Evolutionary conservation across 2,888 invertebrate genomes (phyloP).

Genomic region (Drosophila putrida): DNA sequence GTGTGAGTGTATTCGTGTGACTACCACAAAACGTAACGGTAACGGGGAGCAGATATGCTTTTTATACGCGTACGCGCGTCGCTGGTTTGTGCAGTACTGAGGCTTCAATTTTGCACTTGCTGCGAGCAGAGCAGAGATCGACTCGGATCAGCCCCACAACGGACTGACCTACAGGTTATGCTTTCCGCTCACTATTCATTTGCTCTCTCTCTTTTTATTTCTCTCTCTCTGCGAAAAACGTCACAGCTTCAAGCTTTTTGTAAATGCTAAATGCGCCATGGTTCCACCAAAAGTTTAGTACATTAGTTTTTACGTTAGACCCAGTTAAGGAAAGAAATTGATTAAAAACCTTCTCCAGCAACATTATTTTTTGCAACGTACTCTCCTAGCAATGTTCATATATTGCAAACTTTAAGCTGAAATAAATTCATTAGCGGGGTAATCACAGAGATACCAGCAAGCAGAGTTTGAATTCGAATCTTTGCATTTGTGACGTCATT

Average conservation of each 20-base stretch:
- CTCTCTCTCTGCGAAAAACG: conserved; percentile 8
- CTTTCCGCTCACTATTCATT: conserved; percentile 5
- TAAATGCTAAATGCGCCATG: not conserved
- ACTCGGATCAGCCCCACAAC: conserved; percentile 30
- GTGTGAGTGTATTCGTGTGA: conserved; percentile 39
- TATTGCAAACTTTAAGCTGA: no score
- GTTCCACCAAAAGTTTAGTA: not conserved
- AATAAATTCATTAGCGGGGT: no score
- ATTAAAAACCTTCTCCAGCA: no score
- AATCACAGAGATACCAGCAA: not conserved
- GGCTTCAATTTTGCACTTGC: conserved; percentile 76
- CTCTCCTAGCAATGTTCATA: no score
- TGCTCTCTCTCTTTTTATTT: conserved; percentile 1
- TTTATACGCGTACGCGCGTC: conserved; percentile 69
- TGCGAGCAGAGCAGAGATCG: conserved; percentile 46
- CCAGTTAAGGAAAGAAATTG: no score
- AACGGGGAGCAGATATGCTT: conserved; percentile 57
- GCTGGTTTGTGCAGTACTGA: conserved; percentile 77
- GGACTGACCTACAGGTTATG: conserved; percentile 21
- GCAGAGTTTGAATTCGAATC: not conserved
- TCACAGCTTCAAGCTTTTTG: conserved; percentile 4
- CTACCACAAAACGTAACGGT: conserved; percentile 63
- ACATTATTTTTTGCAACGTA: no score
- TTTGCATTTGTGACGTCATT: conserved; percentile 43
- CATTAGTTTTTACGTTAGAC: no score